phyloP scores from a whole-genome alignment of 2,797 vertebrate species.

The Myotis findleyi region DNA sequence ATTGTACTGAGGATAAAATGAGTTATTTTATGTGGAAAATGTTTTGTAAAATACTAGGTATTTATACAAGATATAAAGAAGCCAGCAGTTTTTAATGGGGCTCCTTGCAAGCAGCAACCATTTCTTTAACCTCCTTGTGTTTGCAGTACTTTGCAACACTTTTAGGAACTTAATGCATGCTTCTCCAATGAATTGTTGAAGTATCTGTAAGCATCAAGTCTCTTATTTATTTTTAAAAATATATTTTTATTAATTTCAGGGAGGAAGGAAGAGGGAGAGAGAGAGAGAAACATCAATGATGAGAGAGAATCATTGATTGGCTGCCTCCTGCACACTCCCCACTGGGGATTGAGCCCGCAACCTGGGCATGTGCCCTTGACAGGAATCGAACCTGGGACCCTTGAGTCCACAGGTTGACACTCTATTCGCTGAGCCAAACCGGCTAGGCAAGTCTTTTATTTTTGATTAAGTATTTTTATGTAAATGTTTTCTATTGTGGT shows the following conservation, averaged over 20 bases:
- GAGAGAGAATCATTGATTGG: too few relatives aligned
- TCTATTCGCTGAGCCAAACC: too few relatives aligned
- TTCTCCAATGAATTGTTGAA: slow-evolving; percentile 50
- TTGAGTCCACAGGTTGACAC: too few relatives aligned
- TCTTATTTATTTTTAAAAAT: too few relatives aligned
- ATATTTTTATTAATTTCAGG: too few relatives aligned
- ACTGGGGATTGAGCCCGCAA: too few relatives aligned
- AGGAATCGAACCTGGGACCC: too few relatives aligned
- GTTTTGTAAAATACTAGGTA: slow-evolving; percentile 22
- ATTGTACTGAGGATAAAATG: slow-evolving; percentile 2
- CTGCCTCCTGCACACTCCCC: too few relatives aligned
- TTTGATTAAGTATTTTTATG: slow-evolving; percentile 51
- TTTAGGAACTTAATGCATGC: background rate
- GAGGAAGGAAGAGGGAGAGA: too few relatives aligned
- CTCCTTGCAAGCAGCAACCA: background rate
- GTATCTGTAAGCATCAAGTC: too few relatives aligned
- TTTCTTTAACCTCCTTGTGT: slow-evolving; percentile 26
- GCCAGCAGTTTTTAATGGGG: background rate
- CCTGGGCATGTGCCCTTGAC: too few relatives aligned
- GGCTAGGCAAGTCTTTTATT: background rate
- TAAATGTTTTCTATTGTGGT: slow-evolving; percentile 6
- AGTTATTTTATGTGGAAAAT: background rate
- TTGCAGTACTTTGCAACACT: background rate
- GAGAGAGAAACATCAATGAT: too few relatives aligned
- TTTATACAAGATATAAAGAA: slow-evolving; percentile 9